These are phyloP conservation scores for Vireo altiloquus DNA, from an alignment of 2,113 vertebrate species.

Conservation along the genomic window DNA sequence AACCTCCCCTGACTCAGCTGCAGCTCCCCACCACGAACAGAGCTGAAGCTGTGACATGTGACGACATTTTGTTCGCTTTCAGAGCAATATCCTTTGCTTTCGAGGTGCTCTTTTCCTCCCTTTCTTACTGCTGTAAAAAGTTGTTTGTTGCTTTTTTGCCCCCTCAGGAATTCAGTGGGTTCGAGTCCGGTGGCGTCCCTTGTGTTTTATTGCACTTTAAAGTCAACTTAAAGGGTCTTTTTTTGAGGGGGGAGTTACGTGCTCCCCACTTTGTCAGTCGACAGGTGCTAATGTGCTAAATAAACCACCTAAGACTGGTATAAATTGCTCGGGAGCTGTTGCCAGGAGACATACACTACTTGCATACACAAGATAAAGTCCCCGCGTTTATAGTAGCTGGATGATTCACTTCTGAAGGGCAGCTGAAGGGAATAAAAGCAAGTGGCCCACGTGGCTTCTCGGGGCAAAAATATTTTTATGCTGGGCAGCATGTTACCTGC, in stretches of 20 bases:
- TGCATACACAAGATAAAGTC: not conserved
- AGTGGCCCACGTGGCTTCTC: not conserved
- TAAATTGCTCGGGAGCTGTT: constrained; percentile 44
- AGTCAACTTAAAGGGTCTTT: not conserved
- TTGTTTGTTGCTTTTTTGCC: not conserved
- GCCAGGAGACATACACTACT: constrained; percentile 45
- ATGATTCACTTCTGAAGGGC: constrained; percentile 35
- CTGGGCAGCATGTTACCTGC: not conserved
- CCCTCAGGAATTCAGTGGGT: not conserved
- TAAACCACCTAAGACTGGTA: constrained; percentile 25
- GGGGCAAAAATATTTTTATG: not conserved
- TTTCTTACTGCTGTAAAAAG: not conserved
- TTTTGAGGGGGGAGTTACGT: not conserved
- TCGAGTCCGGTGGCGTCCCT: not conserved
- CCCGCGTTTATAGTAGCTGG: not conserved
- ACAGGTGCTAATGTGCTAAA: constrained; percentile 63
- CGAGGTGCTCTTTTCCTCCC: not conserved
- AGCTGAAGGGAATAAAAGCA: constrained; percentile 19
- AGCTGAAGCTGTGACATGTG: not conserved
- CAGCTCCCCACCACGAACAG: not conserved
- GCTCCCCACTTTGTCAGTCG: not conserved
- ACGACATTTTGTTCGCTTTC: not conserved
- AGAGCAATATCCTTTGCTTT: not conserved
- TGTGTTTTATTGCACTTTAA: not conserved
- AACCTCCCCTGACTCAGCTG: not conserved